A percentile compares a stretch with the other conserved stretches of the same genome.
phyloP scores from a whole-genome alignment of 2,113 vertebrate species.

The Anthoscopus minutus region DNA sequence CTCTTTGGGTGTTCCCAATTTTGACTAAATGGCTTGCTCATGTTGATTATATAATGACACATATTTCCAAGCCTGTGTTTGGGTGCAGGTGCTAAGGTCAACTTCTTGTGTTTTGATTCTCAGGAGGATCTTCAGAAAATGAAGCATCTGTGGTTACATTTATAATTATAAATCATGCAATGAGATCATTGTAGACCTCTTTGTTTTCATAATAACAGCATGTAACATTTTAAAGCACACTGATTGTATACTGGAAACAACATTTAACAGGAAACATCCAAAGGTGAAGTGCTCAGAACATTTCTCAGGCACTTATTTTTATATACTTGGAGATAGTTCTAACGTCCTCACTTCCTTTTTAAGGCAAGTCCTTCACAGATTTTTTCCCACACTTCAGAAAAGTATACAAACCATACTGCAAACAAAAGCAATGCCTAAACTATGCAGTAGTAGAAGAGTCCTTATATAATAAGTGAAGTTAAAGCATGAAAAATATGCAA shows the following conservation, averaged over 20 bases:
- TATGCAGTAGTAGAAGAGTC: neutral
- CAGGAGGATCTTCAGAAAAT: conserved; percentile 22
- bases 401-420: neutral
- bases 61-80: conserved; percentile 19
- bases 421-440: neutral
- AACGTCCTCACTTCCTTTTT: neutral
- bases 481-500: neutral
- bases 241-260: neutral
- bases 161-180: neutral
- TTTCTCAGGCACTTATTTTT: neutral
- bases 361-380: neutral
- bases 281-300: neutral
- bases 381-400: neutral
- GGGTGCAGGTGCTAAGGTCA: conserved; percentile 41
- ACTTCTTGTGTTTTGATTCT: conserved; percentile 6
- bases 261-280: neutral
- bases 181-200: neutral
- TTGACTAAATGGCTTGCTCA: conserved; percentile 21
- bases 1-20: conserved; percentile 53
- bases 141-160: conserved; percentile 8
- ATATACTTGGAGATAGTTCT: neutral
- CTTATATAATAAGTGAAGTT: neutral
- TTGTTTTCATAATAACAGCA: neutral
- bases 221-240: neutral
- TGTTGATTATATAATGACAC: conserved; percentile 51